phyloP scores from a whole-genome alignment of 2,888 invertebrate genomes.

The Petrolisthes manimaculis region DNA sequence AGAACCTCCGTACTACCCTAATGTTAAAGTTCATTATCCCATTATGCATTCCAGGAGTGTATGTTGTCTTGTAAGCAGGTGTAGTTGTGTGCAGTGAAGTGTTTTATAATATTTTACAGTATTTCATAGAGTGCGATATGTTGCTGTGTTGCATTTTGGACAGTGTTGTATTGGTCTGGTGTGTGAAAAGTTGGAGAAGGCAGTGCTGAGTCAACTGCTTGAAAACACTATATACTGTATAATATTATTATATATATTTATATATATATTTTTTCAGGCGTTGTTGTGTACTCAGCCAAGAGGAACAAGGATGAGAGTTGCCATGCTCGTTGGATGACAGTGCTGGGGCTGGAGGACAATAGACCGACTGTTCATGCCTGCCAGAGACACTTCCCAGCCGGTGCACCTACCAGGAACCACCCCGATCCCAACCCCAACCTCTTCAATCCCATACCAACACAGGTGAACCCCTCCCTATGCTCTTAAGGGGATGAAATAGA shows the following conservation, averaged over 20 bases:
- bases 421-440: slow-evolving; percentile 59
- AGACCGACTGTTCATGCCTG: slow-evolving; percentile 57
- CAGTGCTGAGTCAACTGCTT: neutral
- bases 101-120: too few species aligned
- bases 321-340: slow-evolving; percentile 37
- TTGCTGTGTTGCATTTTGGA: too few species aligned
- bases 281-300: slow-evolving; percentile 59
- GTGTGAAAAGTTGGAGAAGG: too few species aligned
- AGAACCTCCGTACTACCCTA: too few species aligned
- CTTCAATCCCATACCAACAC: slow-evolving; percentile 61
- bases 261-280: slow-evolving; percentile 20
- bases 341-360: slow-evolving; percentile 41
- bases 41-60: too few species aligned
- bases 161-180: too few species aligned
- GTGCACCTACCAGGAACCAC: slow-evolving; percentile 62
- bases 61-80: too few species aligned
- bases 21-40: too few species aligned
- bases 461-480: slow-evolving; percentile 18
- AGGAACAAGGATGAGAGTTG: slow-evolving; percentile 42
- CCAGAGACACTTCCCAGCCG: slow-evolving; percentile 62
- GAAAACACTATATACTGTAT: neutral
- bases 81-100: too few species aligned
- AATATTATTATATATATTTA: slow-evolving; percentile 14
- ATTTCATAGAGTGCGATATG: too few species aligned
- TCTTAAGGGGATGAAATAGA: too few species aligned